phyloP scores from a whole-genome alignment of 1,140 invertebrate genomes.

The Neotoxoptera formosana region DNA sequence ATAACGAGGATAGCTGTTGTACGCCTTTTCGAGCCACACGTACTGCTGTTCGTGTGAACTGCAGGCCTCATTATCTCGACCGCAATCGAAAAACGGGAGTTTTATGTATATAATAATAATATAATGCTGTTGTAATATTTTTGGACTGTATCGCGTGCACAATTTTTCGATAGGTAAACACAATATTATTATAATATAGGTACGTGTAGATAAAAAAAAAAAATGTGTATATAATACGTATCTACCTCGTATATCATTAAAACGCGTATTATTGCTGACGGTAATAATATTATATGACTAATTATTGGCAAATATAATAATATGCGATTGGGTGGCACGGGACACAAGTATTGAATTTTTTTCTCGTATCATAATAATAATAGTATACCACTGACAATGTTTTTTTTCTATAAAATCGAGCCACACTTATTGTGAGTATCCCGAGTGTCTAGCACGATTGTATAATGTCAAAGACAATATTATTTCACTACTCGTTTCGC shows the following conservation, averaged over 20 bases:
- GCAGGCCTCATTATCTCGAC: neutral
- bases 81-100: neutral
- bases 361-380: too few relatives aligned
- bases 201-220: neutral
- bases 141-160: neutral
- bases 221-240: neutral
- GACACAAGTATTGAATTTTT: neutral
- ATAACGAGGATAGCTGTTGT: neutral
- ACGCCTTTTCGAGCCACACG: neutral
- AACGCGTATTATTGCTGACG: neutral
- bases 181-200: too few relatives aligned
- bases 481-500: too few relatives aligned
- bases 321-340: too few relatives aligned
- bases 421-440: too few relatives aligned
- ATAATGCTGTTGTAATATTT: neutral
- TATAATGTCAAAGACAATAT: too few relatives aligned
- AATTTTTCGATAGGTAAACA: neutral
- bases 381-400: too few relatives aligned
- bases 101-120: constrained; percentile 6
- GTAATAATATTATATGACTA: neutral
- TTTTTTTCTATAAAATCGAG: too few relatives aligned
- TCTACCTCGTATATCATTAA: neutral
- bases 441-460: too few relatives aligned
- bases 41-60: neutral
- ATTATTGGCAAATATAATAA: neutral